Evolutionary conservation across 1,140 invertebrate species (phyloP), one percentile per base, ranked within the genome.

Genomic region (Caligus rogercresseyi): DNA sequence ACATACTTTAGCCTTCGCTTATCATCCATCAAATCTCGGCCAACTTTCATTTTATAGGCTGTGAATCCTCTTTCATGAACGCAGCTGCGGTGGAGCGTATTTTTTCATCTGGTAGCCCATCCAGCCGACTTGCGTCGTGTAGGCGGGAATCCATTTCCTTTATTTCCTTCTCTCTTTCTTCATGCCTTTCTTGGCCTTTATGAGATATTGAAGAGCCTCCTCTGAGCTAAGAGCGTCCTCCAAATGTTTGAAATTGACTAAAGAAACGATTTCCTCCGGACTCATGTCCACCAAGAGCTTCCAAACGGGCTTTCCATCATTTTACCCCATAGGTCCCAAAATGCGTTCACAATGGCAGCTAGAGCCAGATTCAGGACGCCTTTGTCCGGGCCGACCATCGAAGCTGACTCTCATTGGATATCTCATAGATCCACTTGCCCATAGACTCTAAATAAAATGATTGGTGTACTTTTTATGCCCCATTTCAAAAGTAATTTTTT

Each of bases 281-380:
- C 81, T 78, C 76, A 93, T 78, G 69, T 93, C 89, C 1, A 77
- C 77, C 0, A 93, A 73, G 0, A 93, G 74, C 70, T 83, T 83
- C 89, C 89, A 93, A 0, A 94, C 68, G 1, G 90, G 88, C 75
- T 92, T 92, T 2, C 77, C 70, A 89, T 82, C 0, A 86, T 75
- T 69, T 83, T 80, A 1, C 82, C 87, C 88, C 89, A 91, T 21
- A 93, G 73, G 73, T 94, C 90, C 89, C 89, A 94, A 1, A 93
- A 70, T 4, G 87, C 84, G 73, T 93, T 94, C 1, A 90, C 71
- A 53, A 94, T 80, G 7, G 87, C 89, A 1, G 85, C 87, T n/a
- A 81, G 81, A 0, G 88, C 89, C 61, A 93, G 74, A 76, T 93
- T 89, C 13, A 81, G 81, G 0, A 88, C 89, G 23, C 90, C 89